Evolutionary conservation across 2,113 vertebrate species (phyloP), one percentile per base, ranked within the genome.

Genomic region (Carollia perspicillata): DNA sequence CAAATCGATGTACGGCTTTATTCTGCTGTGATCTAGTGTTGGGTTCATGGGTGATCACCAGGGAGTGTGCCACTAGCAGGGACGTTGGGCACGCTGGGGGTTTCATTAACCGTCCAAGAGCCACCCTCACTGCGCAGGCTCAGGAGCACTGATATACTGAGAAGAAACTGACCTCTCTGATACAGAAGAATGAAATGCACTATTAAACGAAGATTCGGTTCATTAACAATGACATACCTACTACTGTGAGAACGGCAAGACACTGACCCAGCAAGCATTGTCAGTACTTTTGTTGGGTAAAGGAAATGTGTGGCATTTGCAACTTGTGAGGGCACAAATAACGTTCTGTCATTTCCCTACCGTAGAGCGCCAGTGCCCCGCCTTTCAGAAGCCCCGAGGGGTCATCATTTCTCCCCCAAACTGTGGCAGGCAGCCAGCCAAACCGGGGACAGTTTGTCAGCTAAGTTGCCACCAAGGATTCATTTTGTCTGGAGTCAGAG

Each of bases 391-490:
- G 81, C 98, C 98, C 81, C 98, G 98, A 94, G 98, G 99, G 94
- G 97, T 99, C 94, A 94, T 97, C 51, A n/a, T 99, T 95, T 98
- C 98, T 17, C 99, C 99, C 68, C 97, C 98, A 78, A 98, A 69
- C 51, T 99, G 99, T 90, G 99, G 99, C 68, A 98, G 98, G 96
- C 98, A 98, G 92, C 98, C 98, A 16, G 96, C 98, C 6, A 81
- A 96, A 68, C 97, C 97, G 33, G 99, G 99, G 75, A 98, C 98
- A 0, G 14, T 96, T 26, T 99, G 99, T 95, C 98, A 98, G 33
- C 97, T 99, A 92, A 98, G 97, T 95, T 99, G 99, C 98, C 99
- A 95, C 12, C 98, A 94, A n/a, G 99, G 99, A 75, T 99, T 99
- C 96, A 23, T 97, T 84, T 98, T 99, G 90, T 98, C 98, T 71